These are phyloP conservation scores for Himalopsyche anomala DNA, from an alignment of 2,888 invertebrate genomes.

Conservation along the genomic window DNA sequence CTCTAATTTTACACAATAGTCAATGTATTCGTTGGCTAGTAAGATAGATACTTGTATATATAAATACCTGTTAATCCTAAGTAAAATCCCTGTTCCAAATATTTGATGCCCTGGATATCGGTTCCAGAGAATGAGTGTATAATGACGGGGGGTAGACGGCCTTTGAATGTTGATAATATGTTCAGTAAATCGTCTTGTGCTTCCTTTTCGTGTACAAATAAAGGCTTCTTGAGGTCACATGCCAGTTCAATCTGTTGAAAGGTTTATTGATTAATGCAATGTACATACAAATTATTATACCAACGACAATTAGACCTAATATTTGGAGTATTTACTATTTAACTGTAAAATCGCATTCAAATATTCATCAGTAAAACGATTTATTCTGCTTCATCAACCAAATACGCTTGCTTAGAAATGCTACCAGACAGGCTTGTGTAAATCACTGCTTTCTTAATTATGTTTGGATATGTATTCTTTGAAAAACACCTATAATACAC, in stretches of 20 bases:
- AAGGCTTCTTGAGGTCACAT: constrained; percentile 89
- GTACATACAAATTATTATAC: background rate
- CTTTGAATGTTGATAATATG: constrained; percentile 77
- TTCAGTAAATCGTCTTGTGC: constrained; percentile 91
- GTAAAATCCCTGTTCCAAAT: constrained; percentile 91
- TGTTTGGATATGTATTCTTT: too few species aligned
- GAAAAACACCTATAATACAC: too few species aligned
- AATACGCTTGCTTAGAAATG: too few species aligned
- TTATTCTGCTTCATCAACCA: too few species aligned
- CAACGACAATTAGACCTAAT: too few species aligned
- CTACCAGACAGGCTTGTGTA: too few species aligned
- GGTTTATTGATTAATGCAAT: background rate
- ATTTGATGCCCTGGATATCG: constrained; percentile 87
- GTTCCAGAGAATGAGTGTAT: constrained; percentile 95
- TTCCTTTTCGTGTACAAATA: constrained; percentile 94
- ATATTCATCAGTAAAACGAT: too few species aligned
- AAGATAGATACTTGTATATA: constrained; percentile 14
- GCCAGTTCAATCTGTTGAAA: constrained; percentile 85
- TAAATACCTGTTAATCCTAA: constrained; percentile 85
- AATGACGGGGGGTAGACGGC: constrained; percentile 86
- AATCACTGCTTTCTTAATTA: too few species aligned
- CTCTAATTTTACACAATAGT: too few species aligned
- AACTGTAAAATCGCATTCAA: too few species aligned
- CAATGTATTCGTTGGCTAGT: background rate
- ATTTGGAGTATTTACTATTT: too few species aligned